These are phyloP conservation scores for Squalus acanthias DNA, from an alignment of 2,797 vertebrate genomes.

Conservation along the genomic window DNA sequence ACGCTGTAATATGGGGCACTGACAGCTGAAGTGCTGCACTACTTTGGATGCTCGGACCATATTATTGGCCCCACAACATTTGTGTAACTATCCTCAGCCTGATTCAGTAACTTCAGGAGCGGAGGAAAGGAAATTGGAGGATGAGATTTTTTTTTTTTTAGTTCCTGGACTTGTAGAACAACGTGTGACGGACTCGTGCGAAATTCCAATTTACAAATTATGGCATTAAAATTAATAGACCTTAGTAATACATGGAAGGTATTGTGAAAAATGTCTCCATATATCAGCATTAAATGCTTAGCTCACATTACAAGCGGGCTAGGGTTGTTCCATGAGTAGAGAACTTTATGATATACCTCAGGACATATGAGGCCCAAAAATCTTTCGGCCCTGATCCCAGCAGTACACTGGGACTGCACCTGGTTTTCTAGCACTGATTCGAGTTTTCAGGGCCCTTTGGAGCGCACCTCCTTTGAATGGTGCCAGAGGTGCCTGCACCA, in stretches of 20 bases:
- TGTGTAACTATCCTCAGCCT: neutral
- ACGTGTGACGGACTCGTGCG: neutral
- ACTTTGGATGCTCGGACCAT: neutral
- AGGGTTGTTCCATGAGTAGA: neutral
- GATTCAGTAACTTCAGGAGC: neutral
- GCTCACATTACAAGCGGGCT: neutral
- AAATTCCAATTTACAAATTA: neutral
- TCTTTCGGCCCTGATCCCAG: neutral
- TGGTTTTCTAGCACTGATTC: too few species aligned
- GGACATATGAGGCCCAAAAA: neutral
- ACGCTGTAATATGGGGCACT: neutral
- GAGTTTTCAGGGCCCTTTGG: neutral
- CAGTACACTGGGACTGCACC: neutral
- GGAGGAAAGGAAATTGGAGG: neutral
- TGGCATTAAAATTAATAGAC: neutral
- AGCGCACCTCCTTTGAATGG: neutral
- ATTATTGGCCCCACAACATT: neutral
- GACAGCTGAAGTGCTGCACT: neutral
- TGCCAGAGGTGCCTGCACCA: neutral
- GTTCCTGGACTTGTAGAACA: neutral
- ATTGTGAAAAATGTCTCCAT: neutral
- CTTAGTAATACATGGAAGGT: neutral
- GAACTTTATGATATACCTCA: neutral
- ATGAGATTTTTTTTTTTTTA: neutral
- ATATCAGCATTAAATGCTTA: neutral